These are phyloP conservation scores for Brenthis hecate DNA, from an alignment of 2,888 invertebrate genomes.

Conservation along the genomic window DNA sequence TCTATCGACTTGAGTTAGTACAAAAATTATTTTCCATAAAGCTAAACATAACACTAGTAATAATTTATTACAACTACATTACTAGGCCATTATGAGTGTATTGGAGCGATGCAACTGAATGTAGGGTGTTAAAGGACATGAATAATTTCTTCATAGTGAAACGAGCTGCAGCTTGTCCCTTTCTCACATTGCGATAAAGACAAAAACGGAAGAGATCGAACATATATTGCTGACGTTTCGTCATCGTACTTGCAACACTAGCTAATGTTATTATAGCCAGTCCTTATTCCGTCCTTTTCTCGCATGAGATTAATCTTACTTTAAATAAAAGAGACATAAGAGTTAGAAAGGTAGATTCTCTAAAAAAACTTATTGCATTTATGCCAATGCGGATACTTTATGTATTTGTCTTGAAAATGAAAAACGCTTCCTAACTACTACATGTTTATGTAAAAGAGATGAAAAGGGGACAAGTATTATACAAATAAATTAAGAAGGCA, in stretches of 20 bases:
- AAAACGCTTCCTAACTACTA: background rate
- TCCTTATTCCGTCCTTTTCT: slow-evolving; percentile 6
- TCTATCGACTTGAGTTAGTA: no score
- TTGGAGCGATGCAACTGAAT: background rate
- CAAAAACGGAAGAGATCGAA: background rate
- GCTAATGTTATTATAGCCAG: background rate
- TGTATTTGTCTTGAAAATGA: no score
- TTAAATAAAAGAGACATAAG: no score
- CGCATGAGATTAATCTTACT: no score
- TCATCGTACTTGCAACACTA: background rate
- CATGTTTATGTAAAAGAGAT: background rate
- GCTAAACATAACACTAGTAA: background rate
- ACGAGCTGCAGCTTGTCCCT: background rate
- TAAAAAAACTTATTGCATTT: no score
- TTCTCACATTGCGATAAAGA: background rate
- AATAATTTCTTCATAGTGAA: slow-evolving; percentile 3
- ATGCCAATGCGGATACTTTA: no score
- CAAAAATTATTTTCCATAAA: no score
- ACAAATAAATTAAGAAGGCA: background rate
- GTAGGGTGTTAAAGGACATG: background rate
- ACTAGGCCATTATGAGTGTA: slow-evolving; percentile 9
- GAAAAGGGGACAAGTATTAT: slow-evolving; percentile 4
- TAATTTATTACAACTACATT: background rate
- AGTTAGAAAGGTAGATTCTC: no score
- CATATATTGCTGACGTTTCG: background rate